A percentile compares a stretch with the other conserved stretches of the same genome.
Evolutionary conservation across 2,797 vertebrate genomes (phyloP).

Genomic region (Neostethus bicornis): DNA sequence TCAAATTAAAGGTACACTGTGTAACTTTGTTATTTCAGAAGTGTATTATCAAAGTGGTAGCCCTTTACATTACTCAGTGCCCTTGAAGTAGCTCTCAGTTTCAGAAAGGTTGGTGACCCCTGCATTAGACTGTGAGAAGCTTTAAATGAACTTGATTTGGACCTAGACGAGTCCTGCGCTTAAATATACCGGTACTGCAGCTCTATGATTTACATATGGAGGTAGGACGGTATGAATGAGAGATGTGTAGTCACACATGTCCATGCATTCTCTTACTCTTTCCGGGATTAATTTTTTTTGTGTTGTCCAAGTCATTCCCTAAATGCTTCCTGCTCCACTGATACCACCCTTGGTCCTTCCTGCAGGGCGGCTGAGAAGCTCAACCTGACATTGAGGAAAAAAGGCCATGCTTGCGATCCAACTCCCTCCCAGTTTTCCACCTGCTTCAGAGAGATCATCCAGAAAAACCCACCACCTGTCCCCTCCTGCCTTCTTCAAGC

Average conservation of each 20-base stretch:
- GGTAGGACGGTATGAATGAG: too few species aligned
- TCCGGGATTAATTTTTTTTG: not conserved
- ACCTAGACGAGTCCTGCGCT: too few species aligned
- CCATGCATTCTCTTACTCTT: not conserved
- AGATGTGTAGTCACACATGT: not conserved
- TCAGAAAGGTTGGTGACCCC: too few species aligned
- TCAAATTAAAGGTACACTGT: too few species aligned
- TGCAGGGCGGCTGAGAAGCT: constrained; percentile 95
- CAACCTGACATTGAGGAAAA: constrained; percentile 90
- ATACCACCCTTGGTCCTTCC: constrained; percentile 20
- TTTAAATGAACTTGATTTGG: too few species aligned
- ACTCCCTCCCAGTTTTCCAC: constrained; percentile 86
- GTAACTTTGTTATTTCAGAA: too few species aligned
- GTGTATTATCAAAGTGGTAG: too few species aligned
- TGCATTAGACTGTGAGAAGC: too few species aligned
- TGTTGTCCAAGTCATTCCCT: not conserved
- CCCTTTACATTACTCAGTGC: too few species aligned
- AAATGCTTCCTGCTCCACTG: not conserved
- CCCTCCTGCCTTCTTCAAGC: constrained; percentile 91
- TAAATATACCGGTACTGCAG: too few species aligned
- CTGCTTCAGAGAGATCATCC: constrained; percentile 91
- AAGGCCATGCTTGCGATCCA: constrained; percentile 86
- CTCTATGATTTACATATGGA: too few species aligned
- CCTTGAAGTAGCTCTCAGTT: too few species aligned
- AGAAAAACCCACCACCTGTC: constrained; percentile 87